Conservation (phyloP, 2,888 invertebrate genomes). For the Lycocerus yunnanus region DNA sequence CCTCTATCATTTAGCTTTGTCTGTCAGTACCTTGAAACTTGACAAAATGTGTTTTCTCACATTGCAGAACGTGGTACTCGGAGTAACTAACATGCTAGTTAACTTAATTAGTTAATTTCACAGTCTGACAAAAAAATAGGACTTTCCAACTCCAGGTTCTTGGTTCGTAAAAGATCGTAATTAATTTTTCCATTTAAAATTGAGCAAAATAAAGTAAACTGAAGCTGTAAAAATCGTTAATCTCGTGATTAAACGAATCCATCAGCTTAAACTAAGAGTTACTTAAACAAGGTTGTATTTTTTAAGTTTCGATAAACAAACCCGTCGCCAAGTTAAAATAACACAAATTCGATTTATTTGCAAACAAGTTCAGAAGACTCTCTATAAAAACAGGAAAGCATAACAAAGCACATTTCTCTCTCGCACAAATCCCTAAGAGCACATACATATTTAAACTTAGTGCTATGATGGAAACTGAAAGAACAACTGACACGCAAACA, state of each 20-base stretch:
- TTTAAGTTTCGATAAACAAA: constrained; percentile 24
- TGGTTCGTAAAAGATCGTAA: background rate
- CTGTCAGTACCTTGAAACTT: background rate
- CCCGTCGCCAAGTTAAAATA: constrained; percentile 32
- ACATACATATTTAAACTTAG: constrained; percentile 35
- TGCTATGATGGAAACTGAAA: constrained; percentile 20
- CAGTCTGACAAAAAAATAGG: constrained; percentile 3
- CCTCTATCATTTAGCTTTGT: constrained; percentile 24
- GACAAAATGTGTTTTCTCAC: constrained; percentile 21
- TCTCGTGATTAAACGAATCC: constrained; percentile 24
- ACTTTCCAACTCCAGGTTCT: background rate
- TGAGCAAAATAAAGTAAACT: constrained; percentile 2
- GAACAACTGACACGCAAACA: constrained; percentile 20
- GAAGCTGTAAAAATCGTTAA: constrained; percentile 8
- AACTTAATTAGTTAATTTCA: constrained; percentile 11
- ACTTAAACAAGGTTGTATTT: constrained; percentile 22
- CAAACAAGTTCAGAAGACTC: constrained; percentile 32
- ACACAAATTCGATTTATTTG: constrained; percentile 39
- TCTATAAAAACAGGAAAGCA: constrained; percentile 34
- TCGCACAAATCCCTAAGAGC: constrained; percentile 33
- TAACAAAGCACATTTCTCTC: constrained; percentile 26
- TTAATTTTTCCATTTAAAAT: background rate
- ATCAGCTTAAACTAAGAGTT: constrained; percentile 9
- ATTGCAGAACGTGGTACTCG: constrained; percentile 4
- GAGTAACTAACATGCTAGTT: constrained; percentile 3